Base-by-base conservation (phyloP, 2,797 vertebrate species). In the Arctocebus calabarensis region DNA sequence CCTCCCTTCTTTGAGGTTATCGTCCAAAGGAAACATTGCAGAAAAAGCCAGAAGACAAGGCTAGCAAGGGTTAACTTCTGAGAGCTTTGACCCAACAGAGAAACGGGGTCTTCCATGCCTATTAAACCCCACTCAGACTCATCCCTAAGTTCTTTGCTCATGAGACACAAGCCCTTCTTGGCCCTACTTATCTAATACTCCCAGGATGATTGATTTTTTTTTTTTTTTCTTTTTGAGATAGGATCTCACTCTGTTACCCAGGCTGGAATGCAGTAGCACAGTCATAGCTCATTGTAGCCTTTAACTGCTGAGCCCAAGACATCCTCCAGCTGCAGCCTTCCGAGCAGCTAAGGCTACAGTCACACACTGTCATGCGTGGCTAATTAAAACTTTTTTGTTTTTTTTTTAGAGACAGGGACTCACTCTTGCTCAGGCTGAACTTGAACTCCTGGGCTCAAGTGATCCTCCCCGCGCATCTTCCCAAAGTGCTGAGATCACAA, bases 111-210 rank as follows among this genome's bases (percentile, higher is more conserved):
- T 70, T 9, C 3, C 23, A 22, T 22, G 23, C 25, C 19, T 32
- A 16, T 43, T 55, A 2, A 6, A 1, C 17, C 14, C 8, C 3
- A 6, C 4, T 17, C 19, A 29, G 1, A 7, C 12, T 48, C 73
- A 2, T 57, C 34, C 43, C 85, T 25, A n/a, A 7, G 40, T 3
- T 7, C 13, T 55, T 64, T 59, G 70, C 25, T 32, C 79, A 4
- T 6, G 16, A 73, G 48, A 34, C 7, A 2, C 2, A 0, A 55
- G 37, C 52, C 17, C 70, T 29, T 45, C 27, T 7, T 13, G 4
- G 17, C 66, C 52, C 14, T 1, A 0, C 62, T 2, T 27, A 17
- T 59, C 40, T 20, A 11, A 8, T 12, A 2, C 0, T 13, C 45
- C 32, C 3, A 0, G 40, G 34, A 32, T 25, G 17, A 68, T 66